Conservation (phyloP, 2,888 invertebrate genomes). For the Watsonalla cultraria region DNA sequence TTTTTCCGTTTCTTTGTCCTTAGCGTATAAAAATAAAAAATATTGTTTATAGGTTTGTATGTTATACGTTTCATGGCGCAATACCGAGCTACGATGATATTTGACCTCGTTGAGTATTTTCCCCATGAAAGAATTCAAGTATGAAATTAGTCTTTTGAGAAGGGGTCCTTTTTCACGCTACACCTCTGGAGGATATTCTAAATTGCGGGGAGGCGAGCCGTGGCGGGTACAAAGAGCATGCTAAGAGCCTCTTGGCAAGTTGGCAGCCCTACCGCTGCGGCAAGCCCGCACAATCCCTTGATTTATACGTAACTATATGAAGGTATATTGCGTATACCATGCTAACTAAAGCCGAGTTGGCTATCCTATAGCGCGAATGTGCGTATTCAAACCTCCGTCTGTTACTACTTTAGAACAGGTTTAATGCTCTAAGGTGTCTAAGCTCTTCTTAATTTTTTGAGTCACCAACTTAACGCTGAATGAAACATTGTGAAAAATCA, state of each 20-base stretch:
- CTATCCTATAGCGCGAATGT: too few relatives aligned
- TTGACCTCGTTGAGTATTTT: neutral
- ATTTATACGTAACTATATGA: slow-evolving; percentile 13
- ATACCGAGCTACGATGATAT: neutral
- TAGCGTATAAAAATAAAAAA: too few relatives aligned
- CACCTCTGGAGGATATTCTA: slow-evolving; percentile 28
- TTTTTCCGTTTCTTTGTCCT: too few relatives aligned
- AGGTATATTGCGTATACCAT: slow-evolving; percentile 17
- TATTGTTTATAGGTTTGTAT: too few relatives aligned
- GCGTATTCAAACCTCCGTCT: too few relatives aligned
- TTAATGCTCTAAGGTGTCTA: too few relatives aligned
- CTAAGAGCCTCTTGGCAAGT: slow-evolving; percentile 6
- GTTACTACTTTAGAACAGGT: too few relatives aligned
- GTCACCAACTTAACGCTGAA: too few relatives aligned
- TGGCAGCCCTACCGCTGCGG: slow-evolving; percentile 5
- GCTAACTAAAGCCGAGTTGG: neutral
- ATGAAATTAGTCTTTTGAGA: slow-evolving; percentile 48
- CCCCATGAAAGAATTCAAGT: slow-evolving; percentile 30
- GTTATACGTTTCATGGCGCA: neutral
- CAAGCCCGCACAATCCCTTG: slow-evolving; percentile 10
- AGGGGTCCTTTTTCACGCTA: slow-evolving; percentile 27
- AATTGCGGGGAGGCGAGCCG: slow-evolving; percentile 21
- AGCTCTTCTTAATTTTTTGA: too few relatives aligned
- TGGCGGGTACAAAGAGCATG: slow-evolving; percentile 16
- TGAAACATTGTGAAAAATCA: too few relatives aligned